These are phyloP conservation scores for Xiphophorus hellerii DNA, from an alignment of 2,113 vertebrate species.

Conservation along the genomic window DNA sequence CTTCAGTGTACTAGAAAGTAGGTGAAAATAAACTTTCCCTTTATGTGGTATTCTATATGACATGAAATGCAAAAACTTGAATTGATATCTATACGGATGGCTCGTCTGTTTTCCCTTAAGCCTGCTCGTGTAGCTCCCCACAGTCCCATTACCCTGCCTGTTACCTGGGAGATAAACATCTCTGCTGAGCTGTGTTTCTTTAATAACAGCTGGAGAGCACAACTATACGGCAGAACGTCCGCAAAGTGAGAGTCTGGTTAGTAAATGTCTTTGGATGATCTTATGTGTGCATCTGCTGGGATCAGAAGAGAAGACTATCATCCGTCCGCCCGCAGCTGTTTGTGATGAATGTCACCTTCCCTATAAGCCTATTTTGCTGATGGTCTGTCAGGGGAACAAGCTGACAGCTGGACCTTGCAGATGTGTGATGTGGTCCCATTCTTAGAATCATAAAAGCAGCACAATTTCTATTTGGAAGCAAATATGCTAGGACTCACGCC, in stretches of 20 bases:
- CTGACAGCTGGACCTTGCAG: constrained; percentile 18
- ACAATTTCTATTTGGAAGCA: background rate
- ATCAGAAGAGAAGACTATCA: constrained; percentile 57
- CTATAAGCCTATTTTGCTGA: constrained; percentile 22
- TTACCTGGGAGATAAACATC: constrained; percentile 10
- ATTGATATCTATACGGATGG: background rate
- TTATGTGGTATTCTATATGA: background rate
- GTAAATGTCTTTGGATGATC: constrained; percentile 23
- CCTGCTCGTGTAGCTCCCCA: background rate
- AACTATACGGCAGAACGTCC: background rate
- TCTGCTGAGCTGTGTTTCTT: background rate
- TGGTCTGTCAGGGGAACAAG: constrained; percentile 17
- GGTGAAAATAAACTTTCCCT: background rate
- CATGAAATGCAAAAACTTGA: background rate
- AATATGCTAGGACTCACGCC: background rate
- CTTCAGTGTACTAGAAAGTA: background rate
- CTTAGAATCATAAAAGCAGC: constrained; percentile 24
- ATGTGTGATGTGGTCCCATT: constrained; percentile 1
- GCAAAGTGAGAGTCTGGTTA: constrained; percentile 21
- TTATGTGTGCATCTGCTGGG: constrained; percentile 26
- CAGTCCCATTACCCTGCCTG: background rate
- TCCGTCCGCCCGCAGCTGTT: constrained; percentile 28
- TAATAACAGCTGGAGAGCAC: background rate
- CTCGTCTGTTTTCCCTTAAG: background rate
- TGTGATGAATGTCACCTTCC: constrained; percentile 54